Evolutionary conservation across 2,113 vertebrate species (phyloP).

Genomic region (Alaudala cheleensis): DNA sequence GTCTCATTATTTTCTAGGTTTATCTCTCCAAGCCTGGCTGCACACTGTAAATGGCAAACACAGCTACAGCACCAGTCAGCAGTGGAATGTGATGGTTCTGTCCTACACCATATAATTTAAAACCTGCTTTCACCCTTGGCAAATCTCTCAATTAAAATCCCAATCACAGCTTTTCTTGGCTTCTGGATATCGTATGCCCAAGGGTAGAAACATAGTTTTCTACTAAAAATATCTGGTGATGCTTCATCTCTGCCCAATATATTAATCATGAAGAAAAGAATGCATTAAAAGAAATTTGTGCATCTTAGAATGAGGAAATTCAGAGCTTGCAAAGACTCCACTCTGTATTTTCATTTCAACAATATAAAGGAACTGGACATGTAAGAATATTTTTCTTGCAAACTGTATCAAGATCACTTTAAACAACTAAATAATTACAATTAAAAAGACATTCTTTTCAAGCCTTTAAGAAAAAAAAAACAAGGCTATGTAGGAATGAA

Average conservation of each 20-base stretch:
- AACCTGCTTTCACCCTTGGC: background rate
- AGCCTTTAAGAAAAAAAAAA: background rate
- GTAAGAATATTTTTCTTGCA: background rate
- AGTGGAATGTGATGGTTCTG: background rate
- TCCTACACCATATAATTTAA: background rate
- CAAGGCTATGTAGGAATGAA: background rate
- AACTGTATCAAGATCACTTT: background rate
- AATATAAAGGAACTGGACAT: background rate
- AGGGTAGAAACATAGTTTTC: background rate
- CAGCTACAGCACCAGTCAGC: background rate
- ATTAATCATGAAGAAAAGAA: background rate
- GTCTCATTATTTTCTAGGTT: conserved; percentile 1
- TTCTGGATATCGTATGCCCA: background rate
- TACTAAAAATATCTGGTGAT: background rate
- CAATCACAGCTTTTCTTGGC: background rate
- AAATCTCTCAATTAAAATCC: conserved; percentile 19
- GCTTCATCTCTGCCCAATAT: background rate
- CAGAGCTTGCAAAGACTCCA: background rate
- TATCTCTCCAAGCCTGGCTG: conserved; percentile 8
- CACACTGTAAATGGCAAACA: background rate
- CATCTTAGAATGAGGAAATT: background rate
- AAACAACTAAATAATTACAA: background rate
- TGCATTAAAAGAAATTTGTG: background rate
- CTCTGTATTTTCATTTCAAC: background rate
- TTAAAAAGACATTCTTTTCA: background rate